Conservation (phyloP, 2,888 invertebrate genomes). For the Calliphora vomitoria region DNA sequence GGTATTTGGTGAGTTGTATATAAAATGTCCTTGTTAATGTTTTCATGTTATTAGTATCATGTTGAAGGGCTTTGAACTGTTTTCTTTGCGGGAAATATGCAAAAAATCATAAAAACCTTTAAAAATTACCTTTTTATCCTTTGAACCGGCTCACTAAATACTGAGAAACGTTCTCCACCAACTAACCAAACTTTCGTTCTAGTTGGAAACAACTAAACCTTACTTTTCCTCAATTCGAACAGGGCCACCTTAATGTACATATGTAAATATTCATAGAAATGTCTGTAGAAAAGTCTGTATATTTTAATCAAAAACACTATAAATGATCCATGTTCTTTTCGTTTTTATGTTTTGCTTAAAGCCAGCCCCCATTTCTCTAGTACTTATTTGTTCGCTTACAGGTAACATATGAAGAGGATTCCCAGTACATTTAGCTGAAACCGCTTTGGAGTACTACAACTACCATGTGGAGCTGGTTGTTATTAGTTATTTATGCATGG, state of each 20-base stretch:
- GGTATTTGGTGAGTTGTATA: too few species aligned
- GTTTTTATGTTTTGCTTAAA: conserved; percentile 32
- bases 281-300: neutral
- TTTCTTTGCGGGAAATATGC: too few species aligned
- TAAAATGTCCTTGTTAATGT: too few species aligned
- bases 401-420: conserved; percentile 45
- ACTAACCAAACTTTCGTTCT: too few species aligned
- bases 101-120: too few species aligned
- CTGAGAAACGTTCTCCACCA: too few species aligned
- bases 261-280: neutral
- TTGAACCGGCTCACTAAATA: too few species aligned
- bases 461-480: too few species aligned
- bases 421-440: conserved; percentile 12
- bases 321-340: conserved; percentile 62
- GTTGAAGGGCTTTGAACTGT: too few species aligned
- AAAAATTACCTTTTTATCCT: too few species aligned
- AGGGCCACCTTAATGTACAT: neutral
- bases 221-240: neutral
- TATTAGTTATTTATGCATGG: neutral
- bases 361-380: conserved; percentile 14
- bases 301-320: conserved; percentile 66
- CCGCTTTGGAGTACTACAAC: neutral
- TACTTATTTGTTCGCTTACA: conserved; percentile 7
- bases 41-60: too few species aligned
- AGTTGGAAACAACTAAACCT: too few species aligned